A percentile compares a stretch with the other conserved stretches of the same genome.
Conservation (phyloP, 92 coral and sea anemone genomes). For the Paramuricea clavata region DNA sequence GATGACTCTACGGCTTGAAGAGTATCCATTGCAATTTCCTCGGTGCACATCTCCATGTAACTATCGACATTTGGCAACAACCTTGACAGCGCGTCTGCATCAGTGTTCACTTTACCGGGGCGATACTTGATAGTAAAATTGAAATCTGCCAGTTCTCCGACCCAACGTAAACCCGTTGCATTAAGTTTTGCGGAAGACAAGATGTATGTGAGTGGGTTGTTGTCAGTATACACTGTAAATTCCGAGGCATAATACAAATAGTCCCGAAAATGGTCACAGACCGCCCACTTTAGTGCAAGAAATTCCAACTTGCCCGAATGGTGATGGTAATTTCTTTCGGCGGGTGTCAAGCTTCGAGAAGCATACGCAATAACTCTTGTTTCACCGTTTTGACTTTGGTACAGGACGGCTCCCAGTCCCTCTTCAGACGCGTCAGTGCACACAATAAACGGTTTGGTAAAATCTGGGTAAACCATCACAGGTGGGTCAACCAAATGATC, state of each 20-base stretch:
- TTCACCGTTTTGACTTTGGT: conserved; percentile 36
- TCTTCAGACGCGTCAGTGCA: conserved; percentile 41
- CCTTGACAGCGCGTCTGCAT: conserved; percentile 30
- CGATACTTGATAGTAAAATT: conserved; percentile 9
- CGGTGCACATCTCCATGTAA: conserved; percentile 35
- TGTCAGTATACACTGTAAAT: no score
- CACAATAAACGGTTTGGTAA: conserved; percentile 21
- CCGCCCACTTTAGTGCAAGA: conserved; percentile 61
- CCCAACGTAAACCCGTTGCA: conserved; percentile 40
- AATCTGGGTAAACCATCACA: conserved; percentile 41
- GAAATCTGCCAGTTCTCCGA: neutral
- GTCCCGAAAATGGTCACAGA: conserved; percentile 50
- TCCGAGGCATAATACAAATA: conserved; percentile 25
- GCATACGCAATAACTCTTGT: conserved; percentile 42
- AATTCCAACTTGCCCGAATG: conserved; percentile 62
- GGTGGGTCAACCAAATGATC: conserved; percentile 33
- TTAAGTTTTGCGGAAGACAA: conserved; percentile 31
- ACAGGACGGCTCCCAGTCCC: conserved; percentile 53
- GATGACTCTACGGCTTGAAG: no score
- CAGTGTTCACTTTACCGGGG: conserved; percentile 28
- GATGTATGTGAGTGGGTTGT: neutral
- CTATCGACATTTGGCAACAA: conserved; percentile 6
- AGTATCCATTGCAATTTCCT: neutral
- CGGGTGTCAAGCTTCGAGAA: conserved; percentile 39
- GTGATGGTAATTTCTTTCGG: conserved; percentile 50